Conservation (phyloP, 2,113 vertebrate species). For the Vidua macroura region DNA sequence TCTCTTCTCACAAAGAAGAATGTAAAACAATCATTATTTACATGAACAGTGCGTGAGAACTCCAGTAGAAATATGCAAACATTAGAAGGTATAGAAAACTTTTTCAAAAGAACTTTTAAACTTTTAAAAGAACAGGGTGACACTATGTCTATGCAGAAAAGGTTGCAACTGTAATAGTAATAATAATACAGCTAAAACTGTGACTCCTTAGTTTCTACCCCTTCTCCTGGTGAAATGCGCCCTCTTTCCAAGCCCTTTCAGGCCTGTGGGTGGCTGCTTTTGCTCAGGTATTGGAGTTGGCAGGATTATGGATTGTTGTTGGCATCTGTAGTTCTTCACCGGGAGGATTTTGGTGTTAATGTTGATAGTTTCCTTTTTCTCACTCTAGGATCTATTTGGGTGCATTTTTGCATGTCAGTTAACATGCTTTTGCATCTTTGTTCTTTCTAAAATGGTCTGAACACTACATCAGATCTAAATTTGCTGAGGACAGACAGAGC, state of each 20-base stretch:
- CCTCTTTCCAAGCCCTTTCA: background rate
- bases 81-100: no score
- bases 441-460: background rate
- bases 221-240: background rate
- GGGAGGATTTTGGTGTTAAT: background rate
- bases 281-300: background rate
- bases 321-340: background rate
- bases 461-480: background rate
- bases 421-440: background rate
- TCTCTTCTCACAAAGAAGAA: no score
- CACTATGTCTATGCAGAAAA: background rate
- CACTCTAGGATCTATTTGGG: background rate
- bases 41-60: no score
- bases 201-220: background rate
- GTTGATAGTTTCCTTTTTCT: background rate
- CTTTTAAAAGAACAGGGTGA: no score
- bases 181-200: background rate
- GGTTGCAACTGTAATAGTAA: background rate
- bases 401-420: background rate
- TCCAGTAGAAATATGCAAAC: no score
- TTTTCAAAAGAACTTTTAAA: no score
- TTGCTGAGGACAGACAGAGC: background rate
- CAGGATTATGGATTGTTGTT: background rate
- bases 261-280: background rate
- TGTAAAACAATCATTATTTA: no score